Base-by-base conservation (phyloP, 2,888 invertebrate genomes). In the Isotomurus palustris region DNA sequence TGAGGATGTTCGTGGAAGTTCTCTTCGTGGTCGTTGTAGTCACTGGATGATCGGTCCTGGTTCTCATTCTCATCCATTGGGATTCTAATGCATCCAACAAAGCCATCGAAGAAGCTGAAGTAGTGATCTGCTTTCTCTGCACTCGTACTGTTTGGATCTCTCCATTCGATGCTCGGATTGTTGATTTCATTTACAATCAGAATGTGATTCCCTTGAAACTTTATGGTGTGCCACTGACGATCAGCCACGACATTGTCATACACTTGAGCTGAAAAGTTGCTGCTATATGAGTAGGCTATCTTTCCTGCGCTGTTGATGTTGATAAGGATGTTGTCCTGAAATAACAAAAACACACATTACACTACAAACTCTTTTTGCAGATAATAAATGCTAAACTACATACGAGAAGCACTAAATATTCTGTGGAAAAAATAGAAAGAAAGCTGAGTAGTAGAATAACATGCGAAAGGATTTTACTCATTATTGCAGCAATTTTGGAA, bases 51-150 rank as follows among this genome's bases (percentile, higher is more conserved):
- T n/a, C n/a, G n/a, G 40, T 6, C 19, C 17, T 6, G 40, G 17
- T 8, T 40, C 12, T 40, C 40, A 40, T 40, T n/a, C n/a, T n/a
- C 6, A 40, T 6, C 6, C 17, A n/a, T 40, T 17, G 53, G 52
- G 17, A 62, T 21, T 19, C 56, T 40, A 28, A 66, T 59, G 52
- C 69, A 69, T 2, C 69, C 69, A 1, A 67, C 67, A 41, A 69
- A 69, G 1, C 69, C 69, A 35, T 69, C 69, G 56, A 69, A 67
- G 29, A 69, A 69, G 29, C 55, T 35, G 21, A 69, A 27, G 2
- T 54, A 44, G 19, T 44, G 49, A 32, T 45, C n/a, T n/a, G n/a
- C n/a, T n/a, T n/a, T n/a, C n/a, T n/a, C n/a, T n/a, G n/a, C n/a
- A n/a, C n/a, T 48, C 21, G 14, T 17, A 5, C 55, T 44, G 2